phyloP scores from a whole-genome alignment of 2,888 invertebrate species.

The Amblyjoppa fuscipennis region DNA sequence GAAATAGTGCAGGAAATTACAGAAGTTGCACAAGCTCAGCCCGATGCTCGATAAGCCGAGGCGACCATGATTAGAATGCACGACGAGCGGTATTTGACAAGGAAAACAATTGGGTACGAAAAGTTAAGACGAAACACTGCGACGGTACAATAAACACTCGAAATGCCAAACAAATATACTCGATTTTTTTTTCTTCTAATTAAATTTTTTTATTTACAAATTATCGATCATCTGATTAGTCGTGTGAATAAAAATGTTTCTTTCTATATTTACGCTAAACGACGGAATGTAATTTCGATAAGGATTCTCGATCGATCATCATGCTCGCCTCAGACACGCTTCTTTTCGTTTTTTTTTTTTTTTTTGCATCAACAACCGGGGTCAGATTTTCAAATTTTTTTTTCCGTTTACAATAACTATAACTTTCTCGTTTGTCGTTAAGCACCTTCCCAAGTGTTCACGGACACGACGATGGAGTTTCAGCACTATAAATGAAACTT shows the following conservation, averaged over 20 bases:
- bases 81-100: constrained; percentile 30
- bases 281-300: constrained; percentile 58
- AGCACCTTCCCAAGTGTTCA: constrained; percentile 30
- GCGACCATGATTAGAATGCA: constrained; percentile 17
- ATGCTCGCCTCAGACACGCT: constrained; percentile 18
- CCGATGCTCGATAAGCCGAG: constrained; percentile 19
- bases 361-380: constrained; percentile 11
- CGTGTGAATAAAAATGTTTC: constrained; percentile 44
- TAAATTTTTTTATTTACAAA: constrained; percentile 59
- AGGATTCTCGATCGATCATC: constrained; percentile 9
- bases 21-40: constrained; percentile 15
- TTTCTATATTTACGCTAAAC: constrained; percentile 45
- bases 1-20: constrained; percentile 30
- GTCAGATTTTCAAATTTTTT: constrained; percentile 4
- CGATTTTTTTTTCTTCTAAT: background rate
- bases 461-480: constrained; percentile 12
- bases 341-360: background rate
- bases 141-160: constrained; percentile 10
- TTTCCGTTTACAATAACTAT: constrained; percentile 22
- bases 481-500: constrained; percentile 26
- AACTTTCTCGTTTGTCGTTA: constrained; percentile 20
- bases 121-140: constrained; percentile 40
- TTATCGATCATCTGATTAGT: constrained; percentile 55
- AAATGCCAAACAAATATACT: constrained; percentile 11
- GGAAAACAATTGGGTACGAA: constrained; percentile 14